Percentiles rank a stretch among this genome's conserved stretches.
These are phyloP conservation scores for Anthoscopus minutus DNA, from an alignment of 2,113 vertebrate genomes.

Conservation along the genomic window DNA sequence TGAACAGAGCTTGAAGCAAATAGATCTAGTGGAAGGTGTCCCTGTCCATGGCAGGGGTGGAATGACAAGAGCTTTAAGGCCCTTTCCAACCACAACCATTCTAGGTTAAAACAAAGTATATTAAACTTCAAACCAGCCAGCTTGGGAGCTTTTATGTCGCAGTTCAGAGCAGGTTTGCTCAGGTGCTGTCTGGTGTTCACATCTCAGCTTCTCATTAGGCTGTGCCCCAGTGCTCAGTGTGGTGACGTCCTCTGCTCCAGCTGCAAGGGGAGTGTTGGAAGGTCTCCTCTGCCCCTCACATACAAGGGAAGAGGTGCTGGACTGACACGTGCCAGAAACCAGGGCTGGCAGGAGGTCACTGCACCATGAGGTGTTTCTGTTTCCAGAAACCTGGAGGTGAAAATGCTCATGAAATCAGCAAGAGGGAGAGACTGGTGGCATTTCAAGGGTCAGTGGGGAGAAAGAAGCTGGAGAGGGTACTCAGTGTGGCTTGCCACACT, in stretches of 20 bases:
- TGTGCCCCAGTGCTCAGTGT: not conserved
- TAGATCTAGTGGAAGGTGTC: rapidly evolving
- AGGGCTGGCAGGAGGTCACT: not conserved
- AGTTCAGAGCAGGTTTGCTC: not conserved
- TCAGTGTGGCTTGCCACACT: not conserved
- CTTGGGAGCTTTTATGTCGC: not conserved
- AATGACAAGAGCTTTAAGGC: not conserved
- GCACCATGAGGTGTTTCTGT: not conserved
- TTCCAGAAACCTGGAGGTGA: not conserved
- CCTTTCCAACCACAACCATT: not conserved
- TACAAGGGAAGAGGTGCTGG: rapidly evolving
- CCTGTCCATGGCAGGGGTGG: not conserved
- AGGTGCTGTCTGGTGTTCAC: not conserved
- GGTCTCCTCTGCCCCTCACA: not conserved
- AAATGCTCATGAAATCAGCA: not conserved
- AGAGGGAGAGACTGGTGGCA: not conserved
- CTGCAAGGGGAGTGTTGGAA: not conserved
- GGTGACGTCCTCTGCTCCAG: not conserved
- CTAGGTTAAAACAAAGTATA: not conserved
- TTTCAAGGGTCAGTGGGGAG: not conserved
- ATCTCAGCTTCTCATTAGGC: not conserved
- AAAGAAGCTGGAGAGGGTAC: not conserved
- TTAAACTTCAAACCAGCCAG: not conserved
- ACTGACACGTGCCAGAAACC: not conserved
- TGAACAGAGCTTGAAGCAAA: rapidly evolving